Conservation (phyloP, 2,888 invertebrate genomes). For the Cybosia mesomella region DNA sequence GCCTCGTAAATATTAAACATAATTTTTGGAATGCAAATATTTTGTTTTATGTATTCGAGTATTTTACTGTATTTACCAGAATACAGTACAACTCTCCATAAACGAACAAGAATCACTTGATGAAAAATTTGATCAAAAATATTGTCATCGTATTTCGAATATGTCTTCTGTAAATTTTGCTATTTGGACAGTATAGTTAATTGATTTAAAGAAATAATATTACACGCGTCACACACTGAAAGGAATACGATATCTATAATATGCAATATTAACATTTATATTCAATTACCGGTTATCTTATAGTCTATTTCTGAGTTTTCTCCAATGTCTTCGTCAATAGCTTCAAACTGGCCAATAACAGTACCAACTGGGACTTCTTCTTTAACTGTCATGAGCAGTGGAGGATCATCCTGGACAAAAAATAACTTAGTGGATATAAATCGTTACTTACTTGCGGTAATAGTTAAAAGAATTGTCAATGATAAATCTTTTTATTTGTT, state of each 20-base stretch:
- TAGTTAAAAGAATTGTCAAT: neutral
- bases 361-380: slow-evolving; percentile 91
- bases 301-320: slow-evolving; percentile 93
- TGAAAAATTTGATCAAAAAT: too few relatives aligned
- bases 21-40: too few relatives aligned
- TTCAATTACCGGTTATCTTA: slow-evolving; percentile 86
- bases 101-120: too few relatives aligned
- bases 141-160: too few relatives aligned
- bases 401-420: slow-evolving; percentile 88
- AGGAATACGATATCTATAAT: too few relatives aligned
- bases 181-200: neutral
- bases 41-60: too few relatives aligned
- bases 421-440: neutral
- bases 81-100: too few relatives aligned
- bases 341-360: slow-evolving; percentile 89
- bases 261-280: too few relatives aligned
- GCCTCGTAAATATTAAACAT: too few relatives aligned
- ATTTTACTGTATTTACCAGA: too few relatives aligned
- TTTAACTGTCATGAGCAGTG: slow-evolving; percentile 87
- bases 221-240: too few relatives aligned
- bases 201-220: too few relatives aligned
- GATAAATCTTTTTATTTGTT: neutral
- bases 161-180: neutral
- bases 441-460: neutral
- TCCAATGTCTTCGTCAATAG: slow-evolving; percentile 91